Evolutionary conservation across 2,113 vertebrate species (phyloP).

Genomic region (Perognathus longimembris): DNA sequence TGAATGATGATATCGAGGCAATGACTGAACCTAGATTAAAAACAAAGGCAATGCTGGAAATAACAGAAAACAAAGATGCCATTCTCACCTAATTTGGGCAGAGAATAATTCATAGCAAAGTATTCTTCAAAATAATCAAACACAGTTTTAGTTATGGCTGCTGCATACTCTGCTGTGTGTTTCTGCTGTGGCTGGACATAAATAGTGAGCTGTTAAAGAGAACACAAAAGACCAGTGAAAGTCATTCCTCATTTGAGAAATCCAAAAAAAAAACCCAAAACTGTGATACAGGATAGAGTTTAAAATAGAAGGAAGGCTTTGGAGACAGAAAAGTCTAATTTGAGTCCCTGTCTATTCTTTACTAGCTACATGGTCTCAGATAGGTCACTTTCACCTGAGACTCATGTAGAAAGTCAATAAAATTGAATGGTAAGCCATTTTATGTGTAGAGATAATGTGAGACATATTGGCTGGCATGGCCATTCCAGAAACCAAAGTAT

Average conservation of each 20-base stretch:
- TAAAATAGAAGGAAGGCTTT: background rate
- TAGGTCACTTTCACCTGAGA: background rate
- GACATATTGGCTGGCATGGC: background rate
- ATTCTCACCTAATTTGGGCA: constrained; percentile 94
- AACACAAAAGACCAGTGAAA: constrained; percentile 68
- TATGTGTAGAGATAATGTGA: background rate
- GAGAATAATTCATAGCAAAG: constrained; percentile 93
- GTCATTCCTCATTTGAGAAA: constrained; percentile 41
- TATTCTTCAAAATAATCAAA: constrained; percentile 97
- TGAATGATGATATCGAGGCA: background rate
- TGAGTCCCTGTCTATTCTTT: background rate
- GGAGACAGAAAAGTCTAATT: background rate
- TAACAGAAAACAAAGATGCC: constrained; percentile 15
- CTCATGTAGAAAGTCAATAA: background rate
- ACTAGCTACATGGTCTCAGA: background rate
- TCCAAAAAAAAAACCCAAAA: background rate
- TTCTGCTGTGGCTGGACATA: constrained; percentile 93
- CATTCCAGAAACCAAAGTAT: background rate
- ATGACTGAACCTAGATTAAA: background rate
- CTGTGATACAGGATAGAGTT: background rate
- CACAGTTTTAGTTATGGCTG: constrained; percentile 89
- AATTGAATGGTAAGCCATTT: background rate
- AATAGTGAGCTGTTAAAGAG: constrained; percentile 91
- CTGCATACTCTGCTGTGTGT: constrained; percentile 93
- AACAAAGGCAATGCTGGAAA: constrained; percentile 49